Percentiles rank a stretch among this genome's conserved stretches.
Evolutionary conservation across 2,797 vertebrate species (phyloP).

Genomic region (Gymnothorax javanicus): DNA sequence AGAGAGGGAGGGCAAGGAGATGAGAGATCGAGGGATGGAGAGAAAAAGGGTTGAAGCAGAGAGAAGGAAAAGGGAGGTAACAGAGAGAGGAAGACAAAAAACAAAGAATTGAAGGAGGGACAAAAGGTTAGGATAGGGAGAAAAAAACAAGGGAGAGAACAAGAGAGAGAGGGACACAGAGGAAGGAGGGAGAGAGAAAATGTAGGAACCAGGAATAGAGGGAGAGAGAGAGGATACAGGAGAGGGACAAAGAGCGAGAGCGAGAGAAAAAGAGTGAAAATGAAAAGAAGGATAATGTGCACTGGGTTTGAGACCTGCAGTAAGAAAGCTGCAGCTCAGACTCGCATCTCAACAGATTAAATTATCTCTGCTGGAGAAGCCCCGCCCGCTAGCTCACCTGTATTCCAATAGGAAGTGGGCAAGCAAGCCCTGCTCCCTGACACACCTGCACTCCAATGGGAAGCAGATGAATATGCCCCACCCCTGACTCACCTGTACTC

Average conservation of each 20-base stretch:
- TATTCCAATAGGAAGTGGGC: conserved; percentile 96
- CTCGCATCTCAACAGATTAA: background rate
- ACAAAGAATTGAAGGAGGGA: background rate
- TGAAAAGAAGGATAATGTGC: background rate
- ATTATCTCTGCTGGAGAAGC: background rate
- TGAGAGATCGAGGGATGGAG: rapidly evolving
- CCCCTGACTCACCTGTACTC: conserved; percentile 85
- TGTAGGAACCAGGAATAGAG: background rate
- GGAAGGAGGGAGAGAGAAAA: background rate
- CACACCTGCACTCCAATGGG: conserved; percentile 95
- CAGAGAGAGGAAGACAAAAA: background rate
- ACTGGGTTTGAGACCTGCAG: background rate
- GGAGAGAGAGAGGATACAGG: background rate
- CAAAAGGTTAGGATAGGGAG: conserved; percentile 8
- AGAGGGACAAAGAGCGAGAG: background rate
- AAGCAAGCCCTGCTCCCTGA: conserved; percentile 52
- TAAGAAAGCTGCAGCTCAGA: background rate
- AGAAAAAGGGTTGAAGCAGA: background rate
- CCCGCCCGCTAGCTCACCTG: conserved; percentile 72
- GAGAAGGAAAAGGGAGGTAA: rapidly evolving
- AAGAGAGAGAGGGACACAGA: background rate
- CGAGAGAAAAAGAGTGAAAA: background rate
- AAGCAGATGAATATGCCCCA: conserved; percentile 80
- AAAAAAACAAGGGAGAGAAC: background rate
- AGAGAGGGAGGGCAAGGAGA: background rate